Conservation (phyloP, 2,113 vertebrate species). For the Xerus inauris region DNA sequence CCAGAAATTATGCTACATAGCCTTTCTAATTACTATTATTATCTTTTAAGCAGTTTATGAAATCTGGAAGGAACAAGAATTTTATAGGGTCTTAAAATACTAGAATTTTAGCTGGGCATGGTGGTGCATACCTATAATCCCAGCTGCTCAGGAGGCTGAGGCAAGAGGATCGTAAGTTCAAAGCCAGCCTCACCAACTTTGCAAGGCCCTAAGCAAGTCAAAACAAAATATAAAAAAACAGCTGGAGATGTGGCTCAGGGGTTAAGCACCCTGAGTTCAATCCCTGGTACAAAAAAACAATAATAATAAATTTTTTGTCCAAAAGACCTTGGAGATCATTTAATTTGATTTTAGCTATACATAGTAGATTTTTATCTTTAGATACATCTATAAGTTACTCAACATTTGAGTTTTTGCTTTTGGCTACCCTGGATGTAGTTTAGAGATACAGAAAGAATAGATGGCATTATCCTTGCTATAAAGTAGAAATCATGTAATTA, state of each 20-base stretch:
- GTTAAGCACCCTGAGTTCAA: too few relatives aligned
- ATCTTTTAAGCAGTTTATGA: slow-evolving; percentile 27
- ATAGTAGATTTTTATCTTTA: slow-evolving; percentile 29
- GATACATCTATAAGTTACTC: slow-evolving; percentile 15
- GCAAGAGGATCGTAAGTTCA: too few relatives aligned
- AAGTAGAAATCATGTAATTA: not conserved
- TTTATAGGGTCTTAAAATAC: slow-evolving; percentile 8
- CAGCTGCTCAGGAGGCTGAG: too few relatives aligned
- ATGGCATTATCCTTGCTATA: not conserved
- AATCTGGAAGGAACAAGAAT: slow-evolving; percentile 24
- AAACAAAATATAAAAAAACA: too few relatives aligned
- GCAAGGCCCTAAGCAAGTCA: too few relatives aligned
- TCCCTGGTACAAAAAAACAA: too few relatives aligned
- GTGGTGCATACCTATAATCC: too few relatives aligned
- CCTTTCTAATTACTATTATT: slow-evolving; percentile 31
- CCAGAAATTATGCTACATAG: not conserved
- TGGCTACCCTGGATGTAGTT: not conserved
- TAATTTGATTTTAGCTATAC: slow-evolving; percentile 50
- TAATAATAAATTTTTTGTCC: not conserved
- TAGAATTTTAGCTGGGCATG: not conserved
- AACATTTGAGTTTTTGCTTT: slow-evolving; percentile 31
- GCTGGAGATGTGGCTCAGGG: too few relatives aligned
- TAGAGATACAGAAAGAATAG: not conserved
- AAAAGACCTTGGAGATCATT: slow-evolving; percentile 8
- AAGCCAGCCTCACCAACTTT: too few relatives aligned